Percentiles rank a stretch among this genome's conserved stretches.
Evolutionary conservation across 2,888 invertebrate species (phyloP).

Genomic region (Barypeithes pellucidus): DNA sequence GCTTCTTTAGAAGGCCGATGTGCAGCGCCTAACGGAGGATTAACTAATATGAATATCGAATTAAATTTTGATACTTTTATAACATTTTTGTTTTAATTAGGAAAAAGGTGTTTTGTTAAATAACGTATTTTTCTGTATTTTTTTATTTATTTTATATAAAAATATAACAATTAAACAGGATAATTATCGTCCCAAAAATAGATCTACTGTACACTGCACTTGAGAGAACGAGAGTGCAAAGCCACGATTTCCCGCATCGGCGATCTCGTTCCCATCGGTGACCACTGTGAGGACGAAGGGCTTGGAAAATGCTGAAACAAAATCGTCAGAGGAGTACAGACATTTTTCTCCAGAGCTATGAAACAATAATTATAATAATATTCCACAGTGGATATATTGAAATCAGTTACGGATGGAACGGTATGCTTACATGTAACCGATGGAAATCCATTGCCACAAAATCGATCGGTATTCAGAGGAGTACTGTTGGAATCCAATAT

Average conservation of each 20-base stretch:
- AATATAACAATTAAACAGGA: neutral
- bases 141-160: conserved; percentile 4
- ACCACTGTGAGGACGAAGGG: conserved; percentile 85
- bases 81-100: no score
- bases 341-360: no score
- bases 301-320: conserved; percentile 75
- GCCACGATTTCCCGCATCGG: conserved; percentile 83
- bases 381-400: no score
- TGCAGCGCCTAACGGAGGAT: no score
- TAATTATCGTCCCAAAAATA: conserved; percentile 36
- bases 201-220: conserved; percentile 72
- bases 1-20: no score
- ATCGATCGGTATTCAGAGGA: conserved; percentile 76
- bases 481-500: conserved; percentile 68
- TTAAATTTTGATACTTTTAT: no score
- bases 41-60: no score
- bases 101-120: no score
- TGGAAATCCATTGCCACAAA: conserved; percentile 83
- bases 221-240: conserved; percentile 82
- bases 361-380: no score
- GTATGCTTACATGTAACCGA: conserved; percentile 77
- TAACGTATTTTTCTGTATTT: no score
- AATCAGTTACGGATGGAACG: no score
- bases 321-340: no score
- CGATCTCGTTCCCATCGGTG: conserved; percentile 77